Percentiles rank a stretch among this genome's conserved stretches.
Conservation (phyloP, 2,797 vertebrate genomes). For the Hyperoplus lanceolatus region DNA sequence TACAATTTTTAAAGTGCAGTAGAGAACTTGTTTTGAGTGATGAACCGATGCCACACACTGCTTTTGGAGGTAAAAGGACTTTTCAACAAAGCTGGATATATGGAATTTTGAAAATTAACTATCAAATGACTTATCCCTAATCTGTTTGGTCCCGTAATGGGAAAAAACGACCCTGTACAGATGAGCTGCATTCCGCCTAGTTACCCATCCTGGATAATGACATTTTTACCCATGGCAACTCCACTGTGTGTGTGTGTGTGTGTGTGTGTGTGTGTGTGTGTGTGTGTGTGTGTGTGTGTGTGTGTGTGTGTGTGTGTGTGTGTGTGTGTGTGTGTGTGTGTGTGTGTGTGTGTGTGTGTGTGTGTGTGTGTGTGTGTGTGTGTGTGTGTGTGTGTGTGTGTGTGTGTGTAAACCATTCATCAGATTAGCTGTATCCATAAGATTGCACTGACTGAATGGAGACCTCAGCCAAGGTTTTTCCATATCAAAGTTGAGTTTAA, state of each 20-base stretch:
- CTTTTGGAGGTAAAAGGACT: constrained; percentile 28
- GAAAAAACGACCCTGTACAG: constrained; percentile 69
- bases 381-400: too few species aligned
- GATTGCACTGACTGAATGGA: neutral
- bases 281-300: constrained; percentile 22
- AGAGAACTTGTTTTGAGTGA: constrained; percentile 13
- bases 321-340: constrained; percentile 4
- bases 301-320: constrained; percentile 21
- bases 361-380: constrained; percentile 9
- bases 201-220: constrained; percentile 52
- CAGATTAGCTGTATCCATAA: constrained; percentile 7
- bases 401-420: neutral
- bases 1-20: constrained; percentile 11
- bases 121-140: constrained; percentile 57
- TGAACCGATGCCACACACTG: constrained; percentile 30
- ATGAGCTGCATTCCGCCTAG: constrained; percentile 70
- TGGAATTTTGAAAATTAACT: constrained; percentile 73
- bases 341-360: constrained; percentile 24
- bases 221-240: constrained; percentile 49
- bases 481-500: constrained; percentile 3
- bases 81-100: constrained; percentile 50
- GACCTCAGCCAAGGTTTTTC: neutral
- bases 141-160: constrained; percentile 60
- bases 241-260: constrained; percentile 26
- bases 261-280: constrained; percentile 28